Conservation (phyloP, 2,888 invertebrate species). For the Dynastes hyllus region DNA sequence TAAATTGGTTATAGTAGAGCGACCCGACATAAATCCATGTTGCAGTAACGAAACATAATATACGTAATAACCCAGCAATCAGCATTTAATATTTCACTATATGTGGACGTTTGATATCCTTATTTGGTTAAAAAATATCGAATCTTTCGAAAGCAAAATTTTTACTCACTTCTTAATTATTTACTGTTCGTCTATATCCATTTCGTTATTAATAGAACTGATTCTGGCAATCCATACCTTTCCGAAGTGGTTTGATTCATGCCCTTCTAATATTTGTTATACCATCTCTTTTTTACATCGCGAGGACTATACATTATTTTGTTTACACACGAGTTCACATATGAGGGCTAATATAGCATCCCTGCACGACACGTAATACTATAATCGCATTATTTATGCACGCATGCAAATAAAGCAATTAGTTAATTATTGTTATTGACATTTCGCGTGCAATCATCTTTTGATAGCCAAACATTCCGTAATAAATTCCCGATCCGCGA, state of each 20-base stretch:
- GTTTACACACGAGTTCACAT: conserved; percentile 29
- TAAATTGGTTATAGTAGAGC: no score
- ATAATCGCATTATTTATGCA: conserved; percentile 54
- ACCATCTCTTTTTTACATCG: conserved; percentile 13
- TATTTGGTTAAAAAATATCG: no score
- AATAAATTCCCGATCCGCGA: conserved; percentile 58
- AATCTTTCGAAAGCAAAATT: no score
- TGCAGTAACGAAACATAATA: no score
- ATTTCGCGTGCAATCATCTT: conserved; percentile 67
- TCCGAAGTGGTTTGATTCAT: not conserved
- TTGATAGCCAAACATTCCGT: conserved; percentile 44
- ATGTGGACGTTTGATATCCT: no score
- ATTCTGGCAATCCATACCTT: not conserved
- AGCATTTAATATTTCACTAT: no score
- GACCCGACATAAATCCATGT: no score
- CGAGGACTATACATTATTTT: conserved; percentile 13
- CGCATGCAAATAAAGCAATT: conserved; percentile 69
- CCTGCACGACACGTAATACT: conserved; percentile 34
- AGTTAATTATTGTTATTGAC: conserved; percentile 72
- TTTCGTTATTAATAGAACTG: no score
- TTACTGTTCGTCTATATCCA: no score
- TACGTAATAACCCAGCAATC: no score
- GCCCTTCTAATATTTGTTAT: conserved; percentile 3
- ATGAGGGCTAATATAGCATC: conserved; percentile 20
- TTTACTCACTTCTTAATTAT: no score